Percentiles rank a stretch among this genome's conserved stretches.
Conservation (phyloP, 2,888 invertebrate species). For the Spatulosminthurus flaviceps region DNA sequence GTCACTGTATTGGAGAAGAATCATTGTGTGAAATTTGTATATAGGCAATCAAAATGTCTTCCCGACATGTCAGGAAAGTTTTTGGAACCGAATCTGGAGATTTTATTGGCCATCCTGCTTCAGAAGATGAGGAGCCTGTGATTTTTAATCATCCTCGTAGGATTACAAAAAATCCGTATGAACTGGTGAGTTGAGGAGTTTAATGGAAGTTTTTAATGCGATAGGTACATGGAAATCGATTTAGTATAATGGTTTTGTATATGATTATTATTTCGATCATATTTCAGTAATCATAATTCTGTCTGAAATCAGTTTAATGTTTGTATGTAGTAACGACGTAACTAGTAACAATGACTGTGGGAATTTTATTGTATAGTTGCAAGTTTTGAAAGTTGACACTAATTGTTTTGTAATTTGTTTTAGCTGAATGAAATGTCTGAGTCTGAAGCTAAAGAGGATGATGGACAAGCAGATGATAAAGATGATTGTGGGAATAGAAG, state of each 20-base stretch:
- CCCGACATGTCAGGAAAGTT: slow-evolving; percentile 59
- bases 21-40: no score
- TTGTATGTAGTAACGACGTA: not conserved
- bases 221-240: not conserved
- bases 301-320: not conserved
- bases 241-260: no score
- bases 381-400: no score
- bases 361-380: no score
- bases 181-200: slow-evolving; percentile 71
- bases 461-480: slow-evolving; percentile 65
- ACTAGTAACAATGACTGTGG: no score
- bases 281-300: not conserved
- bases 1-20: no score
- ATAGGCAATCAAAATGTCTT: slow-evolving; percentile 54
- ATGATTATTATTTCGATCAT: not conserved
- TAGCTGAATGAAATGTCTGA: slow-evolving; percentile 76
- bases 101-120: slow-evolving; percentile 60
- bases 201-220: not conserved
- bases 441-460: slow-evolving; percentile 76
- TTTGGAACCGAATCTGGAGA: slow-evolving; percentile 54
- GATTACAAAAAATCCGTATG: slow-evolving; percentile 71
- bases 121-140: slow-evolving; percentile 63
- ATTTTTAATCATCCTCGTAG: slow-evolving; percentile 58
- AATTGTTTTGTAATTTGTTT: slow-evolving; percentile 42
- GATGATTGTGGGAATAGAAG: slow-evolving; percentile 59